These are phyloP conservation scores for Sminthopsis crassicaudata DNA, from an alignment of 2,113 vertebrate species.

Conservation along the genomic window DNA sequence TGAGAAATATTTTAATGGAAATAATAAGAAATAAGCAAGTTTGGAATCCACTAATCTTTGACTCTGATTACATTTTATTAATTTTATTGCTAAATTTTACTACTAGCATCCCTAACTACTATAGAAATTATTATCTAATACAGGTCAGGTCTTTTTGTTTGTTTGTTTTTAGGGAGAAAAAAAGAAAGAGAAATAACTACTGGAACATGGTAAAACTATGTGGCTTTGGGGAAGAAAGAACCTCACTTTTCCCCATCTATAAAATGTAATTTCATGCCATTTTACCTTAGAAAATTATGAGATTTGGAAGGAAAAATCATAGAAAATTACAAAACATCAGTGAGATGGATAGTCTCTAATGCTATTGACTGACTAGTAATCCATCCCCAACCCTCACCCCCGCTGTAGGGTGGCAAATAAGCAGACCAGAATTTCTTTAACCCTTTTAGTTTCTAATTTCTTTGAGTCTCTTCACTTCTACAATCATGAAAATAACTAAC, in stretches of 20 bases:
- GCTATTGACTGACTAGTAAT: neutral
- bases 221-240: neutral
- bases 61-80: neutral
- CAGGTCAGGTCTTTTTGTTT: neutral
- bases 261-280: neutral
- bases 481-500: slow-evolving; percentile 32
- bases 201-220: neutral
- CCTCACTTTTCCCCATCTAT: neutral
- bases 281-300: neutral
- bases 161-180: no score
- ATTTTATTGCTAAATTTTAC: neutral
- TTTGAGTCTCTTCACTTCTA: neutral
- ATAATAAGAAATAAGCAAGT: neutral
- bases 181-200: neutral
- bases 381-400: neutral
- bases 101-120: neutral
- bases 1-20: neutral
- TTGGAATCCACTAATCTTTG: neutral
- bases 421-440: neutral
- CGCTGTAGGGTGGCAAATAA: neutral
- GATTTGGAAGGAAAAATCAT: neutral
- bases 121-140: neutral
- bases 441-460: neutral
- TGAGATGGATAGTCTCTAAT: neutral
- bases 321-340: neutral